Evolutionary conservation across 2,888 invertebrate species (phyloP).

Genomic region (Lamellibrachia columna): DNA sequence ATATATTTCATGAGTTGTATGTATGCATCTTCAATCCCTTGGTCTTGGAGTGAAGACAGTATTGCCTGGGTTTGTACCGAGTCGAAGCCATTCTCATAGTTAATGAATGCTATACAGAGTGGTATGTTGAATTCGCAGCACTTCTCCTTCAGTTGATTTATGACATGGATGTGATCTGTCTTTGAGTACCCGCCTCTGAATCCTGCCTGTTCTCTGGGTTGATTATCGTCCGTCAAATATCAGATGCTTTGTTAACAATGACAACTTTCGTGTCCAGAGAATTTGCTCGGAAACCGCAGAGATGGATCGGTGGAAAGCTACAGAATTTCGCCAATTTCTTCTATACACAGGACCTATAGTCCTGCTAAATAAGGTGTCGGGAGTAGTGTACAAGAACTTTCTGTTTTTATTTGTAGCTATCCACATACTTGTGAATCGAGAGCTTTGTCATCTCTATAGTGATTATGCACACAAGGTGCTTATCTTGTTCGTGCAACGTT

Average conservation of each 20-base stretch:
- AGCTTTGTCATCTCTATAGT: not conserved
- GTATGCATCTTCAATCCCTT: too few species aligned
- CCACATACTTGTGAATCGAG: not conserved
- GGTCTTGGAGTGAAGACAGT: too few species aligned
- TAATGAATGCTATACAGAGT: too few species aligned
- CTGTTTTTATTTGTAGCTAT: conserved; percentile 36
- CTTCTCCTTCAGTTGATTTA: too few species aligned
- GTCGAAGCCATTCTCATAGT: too few species aligned
- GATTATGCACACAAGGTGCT: not conserved
- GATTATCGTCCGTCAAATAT: conserved; percentile 14
- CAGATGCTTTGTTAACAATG: conserved; percentile 26
- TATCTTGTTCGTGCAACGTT: not conserved
- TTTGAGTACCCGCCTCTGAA: too few species aligned
- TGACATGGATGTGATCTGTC: too few species aligned
- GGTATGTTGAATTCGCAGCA: too few species aligned
- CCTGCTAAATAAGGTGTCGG: conserved; percentile 35
- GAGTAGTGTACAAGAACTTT: conserved; percentile 43
- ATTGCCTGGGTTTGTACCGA: too few species aligned
- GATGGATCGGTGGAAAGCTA: conserved; percentile 50
- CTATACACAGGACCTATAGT: conserved; percentile 48
- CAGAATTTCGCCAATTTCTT: conserved; percentile 50
- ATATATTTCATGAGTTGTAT: too few species aligned
- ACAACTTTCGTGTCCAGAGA: conserved; percentile 41
- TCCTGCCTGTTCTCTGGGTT: too few species aligned
- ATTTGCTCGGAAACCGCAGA: conserved; percentile 45